Percentiles rank a stretch among this genome's conserved stretches.
These are phyloP conservation scores for Melozone crissalis DNA, from an alignment of 2,113 vertebrate species.

Conservation along the genomic window DNA sequence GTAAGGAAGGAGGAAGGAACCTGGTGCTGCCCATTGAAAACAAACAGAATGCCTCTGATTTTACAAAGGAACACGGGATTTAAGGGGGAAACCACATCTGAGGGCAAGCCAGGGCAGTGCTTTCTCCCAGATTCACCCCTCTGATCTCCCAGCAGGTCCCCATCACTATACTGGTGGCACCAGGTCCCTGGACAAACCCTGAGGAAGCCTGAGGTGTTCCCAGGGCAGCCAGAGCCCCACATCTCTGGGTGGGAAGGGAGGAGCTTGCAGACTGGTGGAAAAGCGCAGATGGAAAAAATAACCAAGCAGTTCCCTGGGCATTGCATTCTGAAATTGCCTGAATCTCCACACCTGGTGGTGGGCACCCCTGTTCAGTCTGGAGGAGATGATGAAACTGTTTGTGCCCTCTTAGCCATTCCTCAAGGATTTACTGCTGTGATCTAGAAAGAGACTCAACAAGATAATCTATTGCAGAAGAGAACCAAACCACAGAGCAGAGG, in stretches of 20 bases:
- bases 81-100: not conserved
- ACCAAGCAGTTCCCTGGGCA: not conserved
- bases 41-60: not conserved
- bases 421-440: not conserved
- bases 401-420: not conserved
- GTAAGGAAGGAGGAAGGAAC: not conserved
- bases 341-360: not conserved
- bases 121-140: not conserved
- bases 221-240: not conserved
- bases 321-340: not conserved
- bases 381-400: not conserved
- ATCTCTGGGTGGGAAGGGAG: not conserved
- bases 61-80: not conserved
- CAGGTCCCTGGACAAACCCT: not conserved
- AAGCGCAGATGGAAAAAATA: not conserved
- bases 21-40: not conserved
- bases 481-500: not conserved
- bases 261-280: rapidly evolving
- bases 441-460: not conserved
- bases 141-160: not conserved
- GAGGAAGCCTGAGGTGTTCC: not conserved
- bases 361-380: not conserved
- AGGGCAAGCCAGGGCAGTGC: not conserved
- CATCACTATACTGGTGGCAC: rapidly evolving
- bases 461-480: not conserved